A percentile compares a stretch with the other conserved stretches of the same genome.
Evolutionary conservation across 64 coral and sea anemone genomes (phyloP).

Genomic region (Montipora cactus): DNA sequence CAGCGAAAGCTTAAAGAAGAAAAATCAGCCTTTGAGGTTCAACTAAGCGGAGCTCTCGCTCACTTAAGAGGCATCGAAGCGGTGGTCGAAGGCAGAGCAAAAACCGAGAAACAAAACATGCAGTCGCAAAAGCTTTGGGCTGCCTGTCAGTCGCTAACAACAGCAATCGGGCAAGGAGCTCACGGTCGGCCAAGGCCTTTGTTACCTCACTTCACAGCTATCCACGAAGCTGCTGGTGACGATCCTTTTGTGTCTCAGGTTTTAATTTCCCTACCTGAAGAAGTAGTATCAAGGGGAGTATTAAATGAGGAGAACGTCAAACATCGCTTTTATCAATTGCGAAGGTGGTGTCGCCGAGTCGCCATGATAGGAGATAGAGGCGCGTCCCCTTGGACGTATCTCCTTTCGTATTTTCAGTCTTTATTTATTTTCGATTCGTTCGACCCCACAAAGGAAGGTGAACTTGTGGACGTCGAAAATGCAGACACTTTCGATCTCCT

Average conservation of each 20-base stretch:
- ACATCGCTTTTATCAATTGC: slow-evolving; percentile 77
- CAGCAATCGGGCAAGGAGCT: slow-evolving; percentile 64
- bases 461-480: slow-evolving; percentile 82
- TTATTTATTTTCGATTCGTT: slow-evolving; percentile 94
- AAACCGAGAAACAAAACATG: slow-evolving; percentile 86
- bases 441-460: slow-evolving; percentile 75
- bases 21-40: slow-evolving; percentile 68
- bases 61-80: slow-evolving; percentile 78
- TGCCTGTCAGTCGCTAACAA: slow-evolving; percentile 85
- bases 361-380: slow-evolving; percentile 92
- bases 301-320: slow-evolving; percentile 78
- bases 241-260: slow-evolving; percentile 71
- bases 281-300: slow-evolving; percentile 74
- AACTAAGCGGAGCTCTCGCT: slow-evolving; percentile 74
- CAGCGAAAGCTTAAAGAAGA: slow-evolving; percentile 67
- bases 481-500: slow-evolving; percentile 91
- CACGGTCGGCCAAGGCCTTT: slow-evolving; percentile 55
- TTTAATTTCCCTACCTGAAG: slow-evolving; percentile 77
- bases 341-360: slow-evolving; percentile 78
- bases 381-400: slow-evolving; percentile 85
- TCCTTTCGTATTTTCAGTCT: slow-evolving; percentile 94
- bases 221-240: slow-evolving; percentile 62
- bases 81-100: slow-evolving; percentile 74
- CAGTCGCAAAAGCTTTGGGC: slow-evolving; percentile 86
- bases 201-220: slow-evolving; percentile 61